Evolutionary conservation across 2,888 invertebrate species (phyloP).

Genomic region (Deroplatys truncata): DNA sequence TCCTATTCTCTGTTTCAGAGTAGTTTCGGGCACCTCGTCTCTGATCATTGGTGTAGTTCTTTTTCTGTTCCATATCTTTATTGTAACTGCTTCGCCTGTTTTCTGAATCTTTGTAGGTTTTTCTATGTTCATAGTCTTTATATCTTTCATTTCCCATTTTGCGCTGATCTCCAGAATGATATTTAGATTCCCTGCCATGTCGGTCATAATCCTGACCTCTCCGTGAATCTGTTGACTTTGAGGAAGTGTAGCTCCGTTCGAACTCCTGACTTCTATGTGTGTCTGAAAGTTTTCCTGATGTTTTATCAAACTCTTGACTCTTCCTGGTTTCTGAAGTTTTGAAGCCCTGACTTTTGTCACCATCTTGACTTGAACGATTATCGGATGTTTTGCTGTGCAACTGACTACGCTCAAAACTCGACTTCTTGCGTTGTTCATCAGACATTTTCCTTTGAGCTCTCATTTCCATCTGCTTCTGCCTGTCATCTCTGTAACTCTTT

Average conservation of each 20-base stretch:
- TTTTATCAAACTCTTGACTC: not conserved
- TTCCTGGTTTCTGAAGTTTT: constrained; percentile 19
- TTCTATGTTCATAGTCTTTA: constrained; percentile 11
- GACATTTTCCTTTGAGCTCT: constrained; percentile 23
- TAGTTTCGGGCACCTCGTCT: not conserved
- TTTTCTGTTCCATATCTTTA: constrained; percentile 2
- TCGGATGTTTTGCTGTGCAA: constrained; percentile 3
- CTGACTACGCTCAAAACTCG: not conserved
- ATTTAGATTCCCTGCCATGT: not conserved
- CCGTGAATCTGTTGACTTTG: not conserved
- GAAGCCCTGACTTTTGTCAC: constrained; percentile 19
- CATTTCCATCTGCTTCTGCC: constrained; percentile 21
- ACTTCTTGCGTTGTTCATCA: constrained; percentile 20
- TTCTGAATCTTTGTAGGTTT: constrained; percentile 10
- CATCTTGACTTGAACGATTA: constrained; percentile 27
- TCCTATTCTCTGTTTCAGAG: constrained; percentile 3
- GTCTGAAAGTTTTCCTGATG: not conserved
- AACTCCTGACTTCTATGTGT: constrained; percentile 10
- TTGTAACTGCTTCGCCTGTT: not conserved
- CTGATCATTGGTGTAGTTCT: not conserved
- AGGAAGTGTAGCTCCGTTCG: not conserved
- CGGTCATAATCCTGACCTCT: not conserved
- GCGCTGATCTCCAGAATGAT: not conserved
- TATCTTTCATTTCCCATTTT: constrained; percentile 9
- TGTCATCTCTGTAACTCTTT: constrained; percentile 21